Evolutionary conservation across 2,888 invertebrate species (phyloP), one percentile per base, ranked within the genome.

Genomic region (Cordilura impudica): DNA sequence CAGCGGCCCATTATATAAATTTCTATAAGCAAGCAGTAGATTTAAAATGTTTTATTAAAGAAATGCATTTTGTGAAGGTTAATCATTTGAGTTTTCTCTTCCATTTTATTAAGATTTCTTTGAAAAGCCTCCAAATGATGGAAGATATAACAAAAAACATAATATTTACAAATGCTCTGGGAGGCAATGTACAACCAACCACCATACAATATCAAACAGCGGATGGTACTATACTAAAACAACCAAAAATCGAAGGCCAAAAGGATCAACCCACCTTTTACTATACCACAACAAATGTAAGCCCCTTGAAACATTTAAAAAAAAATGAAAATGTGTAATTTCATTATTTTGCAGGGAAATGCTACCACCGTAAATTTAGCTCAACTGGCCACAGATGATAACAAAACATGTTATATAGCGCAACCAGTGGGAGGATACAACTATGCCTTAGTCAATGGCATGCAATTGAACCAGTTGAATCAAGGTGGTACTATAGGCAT

Each of bases 361-460:
- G 90, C 90, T 1, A 93, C 92, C 18, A 93, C 93, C 21, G 94
- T 94, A 0, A 94, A 94, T 87, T 92, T 94, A 89, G 94, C 94
- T 1, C 94, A 94, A 87, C 87, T 94, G 67, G 87, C 89, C 39
- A 85, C 89, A 51, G 93, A 93, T 83, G 92, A 92, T 83, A 94
- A 93, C 85, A 94, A 94, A 87, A 93, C 93, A 51, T 94, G 94
- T 87, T 94, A 94, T 86, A 94, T 94, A 83, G 94, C 94, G 21
- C 94, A 94, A 85, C 94, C 94, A 4, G 93, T 94, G 84, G 93
- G 93, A 61, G 93, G 93, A 56, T 89, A 90, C 67, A 96, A 96
- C 87, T 96, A 96, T 91, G 95, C 96, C 2, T 91, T 96, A 83
- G 93, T 95, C 58, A 96, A 96, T 89, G 96, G 96, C 89, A 96